These are phyloP conservation scores for Ooceraea biroi DNA, from an alignment of 1,140 invertebrate genomes.

Conservation along the genomic window DNA sequence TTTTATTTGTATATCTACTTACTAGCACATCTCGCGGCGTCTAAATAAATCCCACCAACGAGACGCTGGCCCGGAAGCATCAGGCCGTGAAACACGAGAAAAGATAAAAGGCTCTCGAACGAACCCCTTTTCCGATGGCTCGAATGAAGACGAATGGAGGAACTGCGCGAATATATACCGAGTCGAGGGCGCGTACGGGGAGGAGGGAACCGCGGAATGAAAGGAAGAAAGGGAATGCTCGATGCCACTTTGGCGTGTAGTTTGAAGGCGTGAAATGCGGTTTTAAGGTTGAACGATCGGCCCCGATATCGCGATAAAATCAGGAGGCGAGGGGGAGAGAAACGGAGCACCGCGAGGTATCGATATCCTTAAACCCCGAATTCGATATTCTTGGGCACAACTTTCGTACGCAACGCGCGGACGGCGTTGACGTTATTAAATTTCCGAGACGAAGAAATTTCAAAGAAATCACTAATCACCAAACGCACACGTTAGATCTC, in stretches of 20 bases:
- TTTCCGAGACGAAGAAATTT: not conserved
- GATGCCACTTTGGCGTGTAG: slow-evolving; percentile 64
- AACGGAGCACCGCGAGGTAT: slow-evolving; percentile 9
- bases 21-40: slow-evolving; percentile 34
- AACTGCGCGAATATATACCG: slow-evolving; percentile 68
- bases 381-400: slow-evolving; percentile 45
- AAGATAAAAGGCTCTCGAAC: slow-evolving; percentile 73
- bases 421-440: slow-evolving; percentile 7
- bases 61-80: slow-evolving; percentile 61
- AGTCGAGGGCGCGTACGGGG: not conserved
- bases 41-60: slow-evolving; percentile 65
- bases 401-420: not conserved
- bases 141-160: slow-evolving; percentile 79
- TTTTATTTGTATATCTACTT: not conserved
- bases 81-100: slow-evolving; percentile 65
- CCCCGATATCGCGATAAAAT: slow-evolving; percentile 53
- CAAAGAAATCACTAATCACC: not conserved
- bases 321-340: not conserved
- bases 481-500: not conserved
- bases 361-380: slow-evolving; percentile 47
- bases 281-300: slow-evolving; percentile 62
- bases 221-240: slow-evolving; percentile 59
- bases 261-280: slow-evolving; percentile 48
- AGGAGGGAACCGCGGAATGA: slow-evolving; percentile 27
- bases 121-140: slow-evolving; percentile 60